Evolutionary conservation across 2,113 vertebrate genomes (phyloP).

Genomic region (Paramisgurnus dabryanus): DNA sequence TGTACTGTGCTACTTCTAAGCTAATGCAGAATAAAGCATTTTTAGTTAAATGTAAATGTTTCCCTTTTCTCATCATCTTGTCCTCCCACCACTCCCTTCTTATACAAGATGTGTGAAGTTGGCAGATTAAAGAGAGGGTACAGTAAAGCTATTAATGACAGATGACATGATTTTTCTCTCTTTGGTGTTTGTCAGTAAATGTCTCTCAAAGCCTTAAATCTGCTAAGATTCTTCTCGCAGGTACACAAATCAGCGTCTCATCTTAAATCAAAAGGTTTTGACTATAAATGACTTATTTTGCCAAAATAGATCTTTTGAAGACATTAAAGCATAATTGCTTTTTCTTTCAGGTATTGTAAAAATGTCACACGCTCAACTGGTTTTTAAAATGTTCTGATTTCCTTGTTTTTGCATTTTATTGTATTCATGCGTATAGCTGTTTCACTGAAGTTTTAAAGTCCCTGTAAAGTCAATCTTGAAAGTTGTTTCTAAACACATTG

Average conservation of each 20-base stretch:
- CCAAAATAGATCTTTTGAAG: neutral
- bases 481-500: too few species aligned
- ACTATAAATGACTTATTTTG: neutral
- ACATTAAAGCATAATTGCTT: neutral
- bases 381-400: too few species aligned
- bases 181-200: neutral
- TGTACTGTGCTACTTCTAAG: neutral
- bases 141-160: conserved; percentile 3
- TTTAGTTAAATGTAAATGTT: neutral
- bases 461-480: too few species aligned
- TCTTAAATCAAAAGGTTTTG: neutral
- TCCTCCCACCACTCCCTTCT: conserved; percentile 8
- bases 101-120: neutral
- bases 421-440: neutral
- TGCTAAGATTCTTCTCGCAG: neutral
- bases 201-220: conserved; percentile 1
- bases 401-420: too few species aligned
- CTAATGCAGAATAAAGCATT: neutral
- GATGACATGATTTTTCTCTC: neutral
- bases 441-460: neutral
- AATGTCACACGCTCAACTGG: too few species aligned
- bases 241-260: neutral
- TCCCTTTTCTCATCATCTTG: neutral
- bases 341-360: too few species aligned
- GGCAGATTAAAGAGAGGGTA: neutral